phyloP scores from a whole-genome alignment of 2,888 invertebrate genomes.

The Xylocampa areola region DNA sequence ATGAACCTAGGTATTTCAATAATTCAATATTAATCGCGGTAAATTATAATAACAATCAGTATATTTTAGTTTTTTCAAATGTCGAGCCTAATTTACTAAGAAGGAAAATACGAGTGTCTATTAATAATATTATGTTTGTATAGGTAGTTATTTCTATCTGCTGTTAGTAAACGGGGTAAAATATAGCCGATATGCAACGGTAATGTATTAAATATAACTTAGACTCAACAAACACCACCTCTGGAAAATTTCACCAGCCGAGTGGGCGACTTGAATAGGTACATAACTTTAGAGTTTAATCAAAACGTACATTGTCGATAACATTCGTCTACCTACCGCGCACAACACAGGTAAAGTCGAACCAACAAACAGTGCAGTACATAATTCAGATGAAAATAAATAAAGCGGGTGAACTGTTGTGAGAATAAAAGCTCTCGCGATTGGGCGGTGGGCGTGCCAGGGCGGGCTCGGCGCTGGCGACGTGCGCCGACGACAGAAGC shows the following conservation, averaged over 20 bases:
- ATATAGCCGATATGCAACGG: slow-evolving; percentile 33
- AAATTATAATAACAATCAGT: too few species aligned
- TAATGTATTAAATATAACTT: slow-evolving; percentile 50
- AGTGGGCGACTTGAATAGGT: slow-evolving; percentile 54
- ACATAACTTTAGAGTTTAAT: slow-evolving; percentile 61
- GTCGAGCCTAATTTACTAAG: too few species aligned
- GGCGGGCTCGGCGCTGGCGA: slow-evolving; percentile 67
- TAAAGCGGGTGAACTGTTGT: slow-evolving; percentile 62
- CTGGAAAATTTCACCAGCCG: slow-evolving; percentile 52
- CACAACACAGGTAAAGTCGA: slow-evolving; percentile 63
- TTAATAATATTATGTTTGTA: slow-evolving; percentile 7
- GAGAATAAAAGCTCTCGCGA: slow-evolving; percentile 62
- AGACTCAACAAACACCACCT: slow-evolving; percentile 54
- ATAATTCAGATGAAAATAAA: slow-evolving; percentile 78
- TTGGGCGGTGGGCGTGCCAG: slow-evolving; percentile 79
- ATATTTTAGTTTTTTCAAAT: too few species aligned
- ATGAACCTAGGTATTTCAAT: too few species aligned
- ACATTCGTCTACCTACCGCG: slow-evolving; percentile 56
- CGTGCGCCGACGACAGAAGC: slow-evolving; percentile 95
- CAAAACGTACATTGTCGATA: slow-evolving; percentile 66
- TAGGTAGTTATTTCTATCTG: slow-evolving; percentile 19
- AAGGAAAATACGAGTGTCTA: neutral
- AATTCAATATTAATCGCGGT: too few species aligned
- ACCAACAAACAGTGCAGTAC: slow-evolving; percentile 71
- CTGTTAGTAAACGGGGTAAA: slow-evolving; percentile 19